Evolutionary conservation across 1,140 invertebrate species (phyloP).

Genomic region (Cyclargus thomasi): DNA sequence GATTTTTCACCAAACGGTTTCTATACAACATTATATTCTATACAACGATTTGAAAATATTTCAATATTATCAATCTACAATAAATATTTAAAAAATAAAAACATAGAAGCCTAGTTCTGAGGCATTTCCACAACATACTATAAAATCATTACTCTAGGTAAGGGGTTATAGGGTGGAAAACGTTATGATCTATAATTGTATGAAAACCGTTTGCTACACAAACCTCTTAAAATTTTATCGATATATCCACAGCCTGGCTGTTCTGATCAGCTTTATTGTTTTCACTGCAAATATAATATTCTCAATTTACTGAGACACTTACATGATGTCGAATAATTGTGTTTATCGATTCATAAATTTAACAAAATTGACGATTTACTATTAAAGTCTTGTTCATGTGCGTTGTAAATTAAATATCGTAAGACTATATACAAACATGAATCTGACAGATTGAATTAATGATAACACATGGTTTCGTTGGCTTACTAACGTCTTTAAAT

Average conservation of each 20-base stretch:
- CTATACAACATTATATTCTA: too few relatives aligned
- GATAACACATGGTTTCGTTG: slow-evolving; percentile 1
- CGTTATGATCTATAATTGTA: too few relatives aligned
- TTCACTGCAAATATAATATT: neutral
- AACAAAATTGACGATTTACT: neutral
- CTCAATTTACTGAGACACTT: neutral
- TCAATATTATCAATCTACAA: too few relatives aligned
- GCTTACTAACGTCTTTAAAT: slow-evolving; percentile 14
- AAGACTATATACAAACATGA: neutral
- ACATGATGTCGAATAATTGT: neutral
- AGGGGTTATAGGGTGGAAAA: too few relatives aligned
- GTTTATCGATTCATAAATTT: neutral
- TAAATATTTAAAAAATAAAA: too few relatives aligned
- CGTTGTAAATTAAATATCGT: neutral
- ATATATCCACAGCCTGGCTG: neutral
- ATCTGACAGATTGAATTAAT: slow-evolving; percentile 11
- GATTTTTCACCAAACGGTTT: too few relatives aligned
- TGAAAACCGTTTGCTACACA: too few relatives aligned
- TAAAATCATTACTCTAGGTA: too few relatives aligned
- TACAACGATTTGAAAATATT: too few relatives aligned
- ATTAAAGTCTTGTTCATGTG: neutral
- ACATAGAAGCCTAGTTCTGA: too few relatives aligned
- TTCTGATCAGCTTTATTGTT: slow-evolving; percentile 11
- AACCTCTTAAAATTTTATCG: neutral
- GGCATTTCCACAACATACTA: too few relatives aligned